phyloP scores from a whole-genome alignment of 1,140 invertebrate genomes.

The Penaeus indicus region DNA sequence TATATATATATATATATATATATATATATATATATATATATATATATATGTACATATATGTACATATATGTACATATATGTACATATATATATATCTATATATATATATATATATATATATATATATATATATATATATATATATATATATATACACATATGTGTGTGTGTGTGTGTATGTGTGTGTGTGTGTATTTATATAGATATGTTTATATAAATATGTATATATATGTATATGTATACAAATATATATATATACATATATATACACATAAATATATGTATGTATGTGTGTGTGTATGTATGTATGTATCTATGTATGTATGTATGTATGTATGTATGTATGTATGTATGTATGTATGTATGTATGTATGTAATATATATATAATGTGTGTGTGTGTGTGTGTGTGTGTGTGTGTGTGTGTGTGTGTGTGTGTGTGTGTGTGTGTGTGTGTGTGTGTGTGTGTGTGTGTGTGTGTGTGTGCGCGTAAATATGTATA shows the following conservation, averaged over 20 bases:
- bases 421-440: not conserved
- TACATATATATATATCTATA: too few relatives aligned
- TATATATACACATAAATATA: not conserved
- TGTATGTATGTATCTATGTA: conserved; percentile 16
- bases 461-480: not conserved
- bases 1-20: conserved; percentile 24
- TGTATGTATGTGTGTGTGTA: conserved; percentile 4
- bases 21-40: not conserved
- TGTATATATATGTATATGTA: too few relatives aligned
- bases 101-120: not conserved
- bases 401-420: not conserved
- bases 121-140: too few relatives aligned
- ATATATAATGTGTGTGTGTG: not conserved
- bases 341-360: not conserved
- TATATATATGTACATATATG: too few relatives aligned
- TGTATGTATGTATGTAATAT: not conserved
- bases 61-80: too few relatives aligned
- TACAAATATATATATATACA: too few relatives aligned
- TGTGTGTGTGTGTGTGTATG: too few relatives aligned
- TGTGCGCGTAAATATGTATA: not conserved
- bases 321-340: not conserved
- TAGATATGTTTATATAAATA: too few relatives aligned
- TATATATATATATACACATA: too few relatives aligned
- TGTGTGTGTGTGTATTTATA: too few relatives aligned
- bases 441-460: not conserved